Percentiles rank a stretch among this genome's conserved stretches.
Conservation (phyloP, 1,140 invertebrate genomes). For the Sitobion miscanthi region DNA sequence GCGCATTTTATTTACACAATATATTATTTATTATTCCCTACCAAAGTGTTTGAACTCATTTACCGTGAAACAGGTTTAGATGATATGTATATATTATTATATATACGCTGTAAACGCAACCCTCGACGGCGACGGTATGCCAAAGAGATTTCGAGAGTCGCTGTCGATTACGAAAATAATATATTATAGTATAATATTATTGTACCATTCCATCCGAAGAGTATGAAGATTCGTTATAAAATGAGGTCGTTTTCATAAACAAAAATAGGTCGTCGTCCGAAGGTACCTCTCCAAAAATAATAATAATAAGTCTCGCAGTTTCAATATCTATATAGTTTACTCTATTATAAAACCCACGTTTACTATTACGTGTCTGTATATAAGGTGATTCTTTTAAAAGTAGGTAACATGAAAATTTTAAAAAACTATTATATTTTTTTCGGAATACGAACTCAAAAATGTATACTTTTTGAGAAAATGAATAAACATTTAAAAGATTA, state of each 20-base stretch:
- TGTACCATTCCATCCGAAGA: neutral
- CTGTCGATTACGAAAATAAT: neutral
- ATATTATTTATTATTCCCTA: neutral
- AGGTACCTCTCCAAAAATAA: neutral
- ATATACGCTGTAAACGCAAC: neutral
- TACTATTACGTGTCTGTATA: too few relatives aligned
- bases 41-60: neutral
- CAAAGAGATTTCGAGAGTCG: neutral
- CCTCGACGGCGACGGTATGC: neutral
- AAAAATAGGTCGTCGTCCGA: neutral
- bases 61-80: neutral
- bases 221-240: neutral
- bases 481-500: too few relatives aligned
- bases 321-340: neutral
- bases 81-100: neutral
- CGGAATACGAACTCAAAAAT: too few relatives aligned
- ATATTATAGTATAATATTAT: neutral
- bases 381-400: too few relatives aligned
- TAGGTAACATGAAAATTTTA: too few relatives aligned
- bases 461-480: too few relatives aligned
- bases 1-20: neutral
- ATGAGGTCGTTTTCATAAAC: neutral
- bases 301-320: neutral
- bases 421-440: too few relatives aligned
- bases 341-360: too few relatives aligned